These are phyloP conservation scores for Branchellion lobata DNA, from an alignment of 2,888 invertebrate species.

Conservation along the genomic window DNA sequence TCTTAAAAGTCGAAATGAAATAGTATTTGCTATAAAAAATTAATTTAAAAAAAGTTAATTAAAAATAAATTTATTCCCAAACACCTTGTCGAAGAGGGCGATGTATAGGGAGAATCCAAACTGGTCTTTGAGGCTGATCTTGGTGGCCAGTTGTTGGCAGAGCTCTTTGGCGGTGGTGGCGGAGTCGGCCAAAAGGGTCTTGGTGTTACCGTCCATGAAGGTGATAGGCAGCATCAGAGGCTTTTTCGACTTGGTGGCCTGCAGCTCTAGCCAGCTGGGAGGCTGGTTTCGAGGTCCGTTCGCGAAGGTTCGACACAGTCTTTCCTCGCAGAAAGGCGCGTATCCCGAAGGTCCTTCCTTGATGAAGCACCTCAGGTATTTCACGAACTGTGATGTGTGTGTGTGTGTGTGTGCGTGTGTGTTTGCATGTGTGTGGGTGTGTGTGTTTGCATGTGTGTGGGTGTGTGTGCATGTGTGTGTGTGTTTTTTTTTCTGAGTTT, in stretches of 20 bases:
- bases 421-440: too few relatives aligned
- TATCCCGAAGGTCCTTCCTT: slow-evolving; percentile 96
- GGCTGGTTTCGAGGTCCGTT: slow-evolving; percentile 98
- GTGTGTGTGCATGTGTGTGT: too few relatives aligned
- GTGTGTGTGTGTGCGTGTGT: too few relatives aligned
- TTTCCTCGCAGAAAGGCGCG: slow-evolving; percentile 95
- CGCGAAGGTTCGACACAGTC: slow-evolving; percentile 89
- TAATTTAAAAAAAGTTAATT: slow-evolving; percentile 1
- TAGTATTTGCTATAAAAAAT: not conserved
- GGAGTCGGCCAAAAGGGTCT: slow-evolving; percentile 85
- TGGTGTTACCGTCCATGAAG: slow-evolving; percentile 97
- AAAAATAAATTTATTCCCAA: not conserved
- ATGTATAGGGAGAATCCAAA: slow-evolving; percentile 99
- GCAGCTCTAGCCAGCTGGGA: slow-evolving; percentile 88
- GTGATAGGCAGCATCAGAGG: slow-evolving; percentile 97
- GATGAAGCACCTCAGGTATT: slow-evolving; percentile 92
- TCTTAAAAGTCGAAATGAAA: not conserved
- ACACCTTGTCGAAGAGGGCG: slow-evolving; percentile 90
- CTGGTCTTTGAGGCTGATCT: slow-evolving; percentile 89
- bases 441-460: too few relatives aligned
- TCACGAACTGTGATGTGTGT: slow-evolving; percentile 75
- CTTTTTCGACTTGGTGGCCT: slow-evolving; percentile 88
- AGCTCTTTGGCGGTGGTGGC: slow-evolving; percentile 95
- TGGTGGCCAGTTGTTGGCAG: slow-evolving; percentile 93
- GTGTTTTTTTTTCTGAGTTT: too few relatives aligned